Percentiles rank a stretch among this genome's conserved stretches.
phyloP scores from a whole-genome alignment of 2,888 invertebrate species.

The Elysia crispata region DNA sequence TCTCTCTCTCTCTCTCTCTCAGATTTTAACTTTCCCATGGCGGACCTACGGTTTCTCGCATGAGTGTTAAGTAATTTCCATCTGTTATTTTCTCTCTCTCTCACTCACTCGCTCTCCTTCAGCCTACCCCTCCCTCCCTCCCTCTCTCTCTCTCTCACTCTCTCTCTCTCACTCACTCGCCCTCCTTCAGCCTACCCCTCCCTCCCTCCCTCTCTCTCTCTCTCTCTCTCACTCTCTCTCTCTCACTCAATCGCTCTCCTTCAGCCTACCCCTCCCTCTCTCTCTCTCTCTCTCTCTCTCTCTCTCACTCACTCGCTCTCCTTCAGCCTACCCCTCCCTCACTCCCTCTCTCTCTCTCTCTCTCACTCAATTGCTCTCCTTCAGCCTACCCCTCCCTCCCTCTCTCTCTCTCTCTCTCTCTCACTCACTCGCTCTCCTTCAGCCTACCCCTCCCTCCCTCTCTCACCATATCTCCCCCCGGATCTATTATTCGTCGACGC shows the following conservation, averaged over 20 bases:
- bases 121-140: no score
- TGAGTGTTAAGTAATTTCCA: no score
- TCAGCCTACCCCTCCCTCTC: not conserved
- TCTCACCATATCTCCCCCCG: not conserved
- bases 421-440: constrained; percentile 11
- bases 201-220: no score
- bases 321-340: constrained; percentile 20
- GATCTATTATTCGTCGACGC: not conserved
- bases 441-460: not conserved
- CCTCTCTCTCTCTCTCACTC: no score
- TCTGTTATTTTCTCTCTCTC: no score
- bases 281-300: constrained; percentile 11
- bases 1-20: no score
- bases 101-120: no score
- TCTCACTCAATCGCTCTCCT: not conserved
- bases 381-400: not conserved
- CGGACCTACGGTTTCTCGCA: no score
- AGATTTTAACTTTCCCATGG: no score
- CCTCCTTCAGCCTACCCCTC: no score
- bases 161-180: no score
- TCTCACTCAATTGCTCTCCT: constrained; percentile 26
- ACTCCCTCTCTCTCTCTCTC: constrained; percentile 26
- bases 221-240: not conserved
- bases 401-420: constrained; percentile 26
- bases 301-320: not conserved